Evolutionary conservation across 1,140 invertebrate species (phyloP), one percentile per base, ranked within the genome.

Genomic region (Globodera ellingtonae): DNA sequence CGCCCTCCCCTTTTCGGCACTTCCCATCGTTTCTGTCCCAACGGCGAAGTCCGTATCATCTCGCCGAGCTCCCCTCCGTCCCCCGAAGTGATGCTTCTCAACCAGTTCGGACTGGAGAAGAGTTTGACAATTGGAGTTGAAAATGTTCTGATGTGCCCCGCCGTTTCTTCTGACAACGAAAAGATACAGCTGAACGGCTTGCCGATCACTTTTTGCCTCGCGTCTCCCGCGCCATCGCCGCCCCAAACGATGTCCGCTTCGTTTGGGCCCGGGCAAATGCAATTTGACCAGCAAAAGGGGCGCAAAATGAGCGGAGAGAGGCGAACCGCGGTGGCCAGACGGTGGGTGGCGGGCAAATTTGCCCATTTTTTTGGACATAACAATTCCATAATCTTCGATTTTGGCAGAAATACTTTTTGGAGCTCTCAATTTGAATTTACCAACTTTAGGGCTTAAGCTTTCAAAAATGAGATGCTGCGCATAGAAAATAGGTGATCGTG

Each of bases 211-310:
- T 59, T 59, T 59, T 10, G 56, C 56, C 10, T 59, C 9, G 10
- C 56, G 2, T 59, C 56, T 10, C 56, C 56, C 9, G 15, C 18
- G 56, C 56, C 56, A 59, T 15, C 35, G 24, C 24, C 47, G 13
- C 75, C 24, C 18, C 75, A 76, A 76, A 59, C 52, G 52, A 46
- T 76, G 62, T 76, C 75, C 67, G 75, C 75, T 15, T 76, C 75
- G 7, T 76, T 76, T 66, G 75, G 56, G 24, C 75, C 35, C 46
- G 75, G 75, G 35, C 75, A 76, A 66, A 76, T 76, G n/a, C 59
- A 76, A 47, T 76, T 76, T 46, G 48, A 35, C n/a, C n/a, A n/a
- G n/a, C 15, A 67, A 24, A 65, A 62, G 13, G 10, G 24, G 13
- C 44, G 13, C 9, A 13, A 66, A 59, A 15, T 59, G 15, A 59